These are phyloP conservation scores for Cotesia congregata DNA, from an alignment of 2,888 invertebrate species.

Conservation along the genomic window DNA sequence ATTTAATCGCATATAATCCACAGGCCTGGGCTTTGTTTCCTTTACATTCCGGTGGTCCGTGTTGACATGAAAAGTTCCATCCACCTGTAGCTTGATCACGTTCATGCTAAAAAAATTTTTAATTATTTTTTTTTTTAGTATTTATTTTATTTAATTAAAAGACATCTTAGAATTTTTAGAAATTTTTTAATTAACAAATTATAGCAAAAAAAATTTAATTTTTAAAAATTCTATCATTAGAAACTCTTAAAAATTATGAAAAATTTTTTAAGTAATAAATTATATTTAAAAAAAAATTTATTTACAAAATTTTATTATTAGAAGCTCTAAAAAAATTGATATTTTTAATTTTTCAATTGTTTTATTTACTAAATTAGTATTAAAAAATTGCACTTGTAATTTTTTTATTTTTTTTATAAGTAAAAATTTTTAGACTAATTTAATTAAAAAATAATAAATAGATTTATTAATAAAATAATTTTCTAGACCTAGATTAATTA, in stretches of 20 bases:
- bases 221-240: too few relatives aligned
- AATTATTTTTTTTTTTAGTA: not conserved
- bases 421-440: too few relatives aligned
- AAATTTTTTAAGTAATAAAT: not conserved
- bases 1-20: constrained; percentile 65
- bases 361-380: too few relatives aligned
- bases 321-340: too few relatives aligned
- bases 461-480: too few relatives aligned
- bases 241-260: not conserved
- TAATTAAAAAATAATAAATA: too few relatives aligned
- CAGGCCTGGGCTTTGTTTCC: constrained; percentile 73
- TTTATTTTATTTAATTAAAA: not conserved
- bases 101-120: constrained; percentile 41
- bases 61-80: constrained; percentile 71
- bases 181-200: not conserved
- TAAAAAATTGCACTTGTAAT: too few relatives aligned
- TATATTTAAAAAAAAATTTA: too few relatives aligned
- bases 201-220: constrained; percentile 8
- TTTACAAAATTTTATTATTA: too few relatives aligned
- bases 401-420: too few relatives aligned
- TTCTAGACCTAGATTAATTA: too few relatives aligned
- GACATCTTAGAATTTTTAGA: constrained; percentile 9
- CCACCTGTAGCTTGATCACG: constrained; percentile 48
- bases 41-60: constrained; percentile 71
- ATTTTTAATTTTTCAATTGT: too few relatives aligned